Conservation (phyloP, 2,113 vertebrate genomes). For the Daphoenositta chrysoptera region DNA sequence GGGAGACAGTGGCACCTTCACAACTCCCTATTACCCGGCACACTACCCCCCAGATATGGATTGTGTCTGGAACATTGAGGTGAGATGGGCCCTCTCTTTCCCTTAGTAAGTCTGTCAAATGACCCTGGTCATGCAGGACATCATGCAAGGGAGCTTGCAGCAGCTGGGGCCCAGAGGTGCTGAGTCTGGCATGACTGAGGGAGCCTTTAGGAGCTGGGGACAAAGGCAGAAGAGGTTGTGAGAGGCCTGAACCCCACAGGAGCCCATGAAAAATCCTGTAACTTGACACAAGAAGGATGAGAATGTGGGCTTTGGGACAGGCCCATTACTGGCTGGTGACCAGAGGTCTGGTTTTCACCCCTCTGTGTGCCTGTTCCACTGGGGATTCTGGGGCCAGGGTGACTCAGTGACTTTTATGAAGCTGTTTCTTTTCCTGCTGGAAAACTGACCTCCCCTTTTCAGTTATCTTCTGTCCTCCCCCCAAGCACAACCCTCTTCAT, state of each 20-base stretch:
- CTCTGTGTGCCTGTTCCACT: background rate
- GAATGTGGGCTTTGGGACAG: background rate
- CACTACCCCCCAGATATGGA: constrained; percentile 81
- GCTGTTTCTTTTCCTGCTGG: background rate
- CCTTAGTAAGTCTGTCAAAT: background rate
- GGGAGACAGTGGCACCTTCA: constrained; percentile 71
- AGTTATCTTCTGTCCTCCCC: background rate
- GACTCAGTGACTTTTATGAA: background rate
- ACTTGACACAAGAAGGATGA: background rate
- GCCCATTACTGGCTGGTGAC: background rate
- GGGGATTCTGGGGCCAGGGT: background rate
- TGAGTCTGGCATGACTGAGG: background rate
- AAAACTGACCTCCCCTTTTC: background rate
- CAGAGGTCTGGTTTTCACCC: background rate
- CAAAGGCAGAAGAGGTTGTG: background rate
- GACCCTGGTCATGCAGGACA: background rate
- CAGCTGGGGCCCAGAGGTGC: background rate
- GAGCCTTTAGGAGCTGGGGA: background rate
- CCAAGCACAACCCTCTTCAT: background rate
- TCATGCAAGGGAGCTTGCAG: background rate
- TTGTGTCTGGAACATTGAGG: constrained; percentile 88
- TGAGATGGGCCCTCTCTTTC: constrained; percentile 13
- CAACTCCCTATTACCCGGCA: constrained; percentile 85
- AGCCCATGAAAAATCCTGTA: background rate
- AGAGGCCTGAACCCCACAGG: background rate